Base-by-base conservation (phyloP, 2,797 vertebrate genomes). In the Alcedo quadribrachys region DNA sequence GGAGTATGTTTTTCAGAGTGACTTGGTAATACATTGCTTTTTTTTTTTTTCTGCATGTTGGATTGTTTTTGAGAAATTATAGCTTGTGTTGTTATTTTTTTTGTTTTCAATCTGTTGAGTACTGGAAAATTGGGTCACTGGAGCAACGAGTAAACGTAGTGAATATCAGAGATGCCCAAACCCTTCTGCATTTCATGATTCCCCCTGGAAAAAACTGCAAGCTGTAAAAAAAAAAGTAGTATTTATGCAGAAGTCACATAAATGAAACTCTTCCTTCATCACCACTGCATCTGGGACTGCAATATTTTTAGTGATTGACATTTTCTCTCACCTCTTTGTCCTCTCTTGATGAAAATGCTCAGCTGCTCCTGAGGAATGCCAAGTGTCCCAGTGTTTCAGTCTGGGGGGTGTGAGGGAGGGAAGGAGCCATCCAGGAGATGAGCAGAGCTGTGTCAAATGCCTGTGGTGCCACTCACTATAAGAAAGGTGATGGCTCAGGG, bases 311-410 rank as follows among this genome's bases (percentile, higher is more conserved):
- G 70, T 28, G 48, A 62, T 93, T 96, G 96, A 90, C 43, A 0
- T 51, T 33, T 95, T 71, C 65, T 83, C n/a, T 97, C 92, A 95
- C 94, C 95, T 95, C 81, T 75, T 74, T 95, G 92, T 95, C 89
- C 94, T 95, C 86, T 97, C 70, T 78, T 94, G 87, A 70, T 96
- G 96, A 92, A 96, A 97, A 97, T 66, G 93, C 89, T 95, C 89
- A 92, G 82, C 74, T 0, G 7, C 75, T 92, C 65, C 77, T 2
- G 16, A 61, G 82, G 50, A 94, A 58, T 14, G 1, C 43, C 25
- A 61, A 18, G 71, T 66, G 79, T 92, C 74, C 58, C 12, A n/a
- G 78, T 81, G 45, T 87, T 61, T 96, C 94, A 96, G 88, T 95
- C 67, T 46, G 95, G 92, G 91, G 97, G 90, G 79, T 62, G 28